phyloP scores from a whole-genome alignment of 2,888 invertebrate genomes.

The Lacanobia oleracea region DNA sequence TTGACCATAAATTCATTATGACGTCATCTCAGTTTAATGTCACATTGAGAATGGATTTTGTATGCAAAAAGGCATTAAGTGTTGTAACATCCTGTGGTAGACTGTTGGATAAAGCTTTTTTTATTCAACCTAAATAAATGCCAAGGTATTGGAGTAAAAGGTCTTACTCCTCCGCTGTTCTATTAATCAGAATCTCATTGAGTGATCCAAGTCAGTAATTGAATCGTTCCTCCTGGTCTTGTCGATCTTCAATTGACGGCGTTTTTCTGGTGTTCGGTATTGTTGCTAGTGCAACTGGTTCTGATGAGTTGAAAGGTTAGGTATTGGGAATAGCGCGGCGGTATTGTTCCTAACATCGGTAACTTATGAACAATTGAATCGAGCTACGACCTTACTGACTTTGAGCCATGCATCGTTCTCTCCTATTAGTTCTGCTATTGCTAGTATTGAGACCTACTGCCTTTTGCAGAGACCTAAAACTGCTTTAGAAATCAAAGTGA shows the following conservation, averaged over 20 bases:
- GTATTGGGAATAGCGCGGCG: too few species aligned
- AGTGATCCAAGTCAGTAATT: too few species aligned
- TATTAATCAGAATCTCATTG: too few species aligned
- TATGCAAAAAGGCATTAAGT: constrained; percentile 39
- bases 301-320: too few species aligned
- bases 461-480: too few species aligned
- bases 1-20: constrained; percentile 41
- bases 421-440: neutral
- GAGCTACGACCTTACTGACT: neutral
- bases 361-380: neutral
- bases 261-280: too few species aligned
- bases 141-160: constrained; percentile 26
- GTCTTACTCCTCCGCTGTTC: neutral
- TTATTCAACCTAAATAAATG: constrained; percentile 37
- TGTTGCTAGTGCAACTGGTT: too few species aligned
- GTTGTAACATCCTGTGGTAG: constrained; percentile 45
- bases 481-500: too few species aligned
- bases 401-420: neutral
- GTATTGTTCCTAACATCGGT: too few species aligned
- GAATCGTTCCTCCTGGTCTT: too few species aligned
- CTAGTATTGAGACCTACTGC: too few species aligned
- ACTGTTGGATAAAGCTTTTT: constrained; percentile 14
- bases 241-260: too few species aligned
- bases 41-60: constrained; percentile 36
- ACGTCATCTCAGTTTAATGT: constrained; percentile 45